Evolutionary conservation across 2,888 invertebrate genomes (phyloP), one percentile per base, ranked within the genome.

Genomic region (Idaea dimidiata): DNA sequence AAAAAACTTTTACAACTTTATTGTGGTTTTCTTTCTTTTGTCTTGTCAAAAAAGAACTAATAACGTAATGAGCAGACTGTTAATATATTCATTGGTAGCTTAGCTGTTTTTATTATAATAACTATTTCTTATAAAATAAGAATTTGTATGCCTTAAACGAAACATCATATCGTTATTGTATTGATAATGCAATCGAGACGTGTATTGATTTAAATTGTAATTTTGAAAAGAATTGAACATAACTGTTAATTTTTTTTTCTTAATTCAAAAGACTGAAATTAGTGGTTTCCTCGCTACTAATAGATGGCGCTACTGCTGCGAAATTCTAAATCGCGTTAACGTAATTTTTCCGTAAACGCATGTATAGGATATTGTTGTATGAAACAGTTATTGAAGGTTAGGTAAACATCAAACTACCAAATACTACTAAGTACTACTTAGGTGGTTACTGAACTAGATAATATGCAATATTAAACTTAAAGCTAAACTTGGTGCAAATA

Each of bases 131-230:
- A 91, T 91, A 16, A 81, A 89, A 92, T 91, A 91, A 91, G 91
- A 92, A 87, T 78, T 67, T 75, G 80, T 89, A 91, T 90, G 91
- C 91, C 91, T 92, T 92, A 90, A 81, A 81, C 80, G 83, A 83
- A 87, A 87, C 78, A 75, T 88, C 91, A 91, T 92, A 91, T 91
- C 91, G 89, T 91, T 90, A 89, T 89, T 89, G 88, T 89, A 87
- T 89, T 89, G 60, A 74, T 86, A 87, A 89, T 88, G 83, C 87
- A 88, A 87, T 3, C 24, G 24, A 77, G 66, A 67, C 67, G n/a
- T n/a, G 66, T 65, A 65, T 63, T 62, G 57, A 43, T 14, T 43
- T 43, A 10, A 43, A 43, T 43, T 43, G 43, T 43, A 43, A 43
- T 43, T 43, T 33, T 43, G 10, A 0, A 8, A 43, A 10, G 43